Conservation (phyloP, 2,797 vertebrate genomes). For the Gambusia yucatana region DNA sequence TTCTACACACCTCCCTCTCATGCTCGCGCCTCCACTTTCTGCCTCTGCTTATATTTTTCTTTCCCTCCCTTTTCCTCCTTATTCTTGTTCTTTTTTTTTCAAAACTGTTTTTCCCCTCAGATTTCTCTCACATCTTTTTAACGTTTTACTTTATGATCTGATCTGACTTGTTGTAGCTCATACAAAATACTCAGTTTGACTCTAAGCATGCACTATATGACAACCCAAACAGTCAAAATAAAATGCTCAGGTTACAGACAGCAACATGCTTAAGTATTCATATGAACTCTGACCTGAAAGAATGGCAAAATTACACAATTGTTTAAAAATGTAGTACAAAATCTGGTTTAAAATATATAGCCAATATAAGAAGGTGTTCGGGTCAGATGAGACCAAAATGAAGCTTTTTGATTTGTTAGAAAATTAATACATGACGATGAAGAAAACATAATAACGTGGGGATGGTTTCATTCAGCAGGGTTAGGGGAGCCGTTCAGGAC, state of each 20-base stretch:
- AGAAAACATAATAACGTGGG: not conserved
- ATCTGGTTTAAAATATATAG: not conserved
- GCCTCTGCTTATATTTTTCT: slow-evolving; percentile 65
- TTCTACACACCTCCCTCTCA: slow-evolving; percentile 68
- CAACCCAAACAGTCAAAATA: slow-evolving; percentile 7
- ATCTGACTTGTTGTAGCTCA: slow-evolving; percentile 11
- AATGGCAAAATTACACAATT: not conserved
- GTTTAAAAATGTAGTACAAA: not conserved
- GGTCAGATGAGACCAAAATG: not conserved
- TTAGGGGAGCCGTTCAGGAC: not conserved
- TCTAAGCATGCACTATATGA: slow-evolving; percentile 22
- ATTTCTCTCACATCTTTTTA: slow-evolving; percentile 18
- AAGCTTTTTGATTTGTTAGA: not conserved
- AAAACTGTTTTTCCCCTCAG: slow-evolving; percentile 28
- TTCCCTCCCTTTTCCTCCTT: slow-evolving; percentile 33
- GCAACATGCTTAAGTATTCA: not conserved
- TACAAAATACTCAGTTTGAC: slow-evolving; percentile 8
- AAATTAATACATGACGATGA: not conserved
- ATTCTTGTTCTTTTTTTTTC: slow-evolving; percentile 38
- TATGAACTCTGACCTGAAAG: not conserved
- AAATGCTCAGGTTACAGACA: not conserved
- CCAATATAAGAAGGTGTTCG: not conserved
- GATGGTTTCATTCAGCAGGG: not conserved
- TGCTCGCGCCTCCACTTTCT: slow-evolving; percentile 41
- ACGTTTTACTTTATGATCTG: slow-evolving; percentile 9